Evolutionary conservation across 2,113 vertebrate species (phyloP), one percentile per base, ranked within the genome.

Genomic region (Ptilonorhynchus violaceus): DNA sequence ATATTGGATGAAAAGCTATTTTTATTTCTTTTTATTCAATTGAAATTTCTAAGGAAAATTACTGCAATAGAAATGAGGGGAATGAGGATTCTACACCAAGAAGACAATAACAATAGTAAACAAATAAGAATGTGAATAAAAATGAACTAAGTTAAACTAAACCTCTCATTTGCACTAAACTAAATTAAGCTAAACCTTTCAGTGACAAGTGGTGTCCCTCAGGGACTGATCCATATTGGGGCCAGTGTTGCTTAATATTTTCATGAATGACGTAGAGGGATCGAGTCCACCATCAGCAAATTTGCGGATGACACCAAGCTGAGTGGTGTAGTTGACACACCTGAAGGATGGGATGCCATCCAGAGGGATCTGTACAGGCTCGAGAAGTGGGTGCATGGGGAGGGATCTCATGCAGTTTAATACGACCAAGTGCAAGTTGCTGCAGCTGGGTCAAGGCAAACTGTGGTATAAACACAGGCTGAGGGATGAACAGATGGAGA

Each of bases 381-480:
- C 8, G 16, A 52, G 28, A 59, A 67, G 18, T 60, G 60, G 13
- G 2, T 28, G 9, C 11, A 21, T 7, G 3, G 24, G 28, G 8
- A 24, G 6, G 15, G 24, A 25, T 25, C 13, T n/a, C 53, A 21
- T 52, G 11, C 7, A 39, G 9, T 52, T 74, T n/a, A 59, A 17
- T 2, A 74, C 33, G 19, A 60, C 16, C 23, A 52, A 74, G 37
- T 4, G 5, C 46, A 60, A 20, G 13, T 9, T 62, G 33, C 9
- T n/a, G 33, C 3, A 28, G 18, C 15, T 53, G 39, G 15, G 18
- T 44, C 0, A 0, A 3, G 46, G 46, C 6, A 68, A 4, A 1
- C 6, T 10, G 10, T 2, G 4, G 6, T 37, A 24, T 20, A 22
- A 44, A 6, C 20, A 37, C 3, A 59, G 77, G 5, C 9, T 49